Conservation (phyloP, 2,113 vertebrate genomes). For the Cichladusa arquata region DNA sequence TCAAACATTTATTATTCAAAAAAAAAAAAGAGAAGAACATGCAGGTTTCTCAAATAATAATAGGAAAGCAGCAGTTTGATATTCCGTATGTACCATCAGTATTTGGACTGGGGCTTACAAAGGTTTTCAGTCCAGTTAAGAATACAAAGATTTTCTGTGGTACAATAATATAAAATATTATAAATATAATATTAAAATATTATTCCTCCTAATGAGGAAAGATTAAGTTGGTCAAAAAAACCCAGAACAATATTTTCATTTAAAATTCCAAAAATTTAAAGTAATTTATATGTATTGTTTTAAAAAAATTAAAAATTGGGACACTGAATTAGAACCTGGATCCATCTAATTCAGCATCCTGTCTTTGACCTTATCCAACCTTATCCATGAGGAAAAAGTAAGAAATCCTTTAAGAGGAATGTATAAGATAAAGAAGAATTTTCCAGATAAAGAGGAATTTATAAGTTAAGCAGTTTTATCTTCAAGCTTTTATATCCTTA, state of each 20-base stretch:
- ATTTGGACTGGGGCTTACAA: background rate
- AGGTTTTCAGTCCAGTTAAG: background rate
- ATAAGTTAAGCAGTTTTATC: background rate
- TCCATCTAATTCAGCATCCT: background rate
- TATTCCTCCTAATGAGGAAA: background rate
- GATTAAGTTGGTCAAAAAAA: background rate
- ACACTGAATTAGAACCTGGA: background rate
- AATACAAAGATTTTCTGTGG: background rate
- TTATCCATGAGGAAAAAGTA: background rate
- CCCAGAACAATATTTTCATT: background rate
- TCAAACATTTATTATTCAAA: background rate
- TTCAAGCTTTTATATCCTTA: background rate
- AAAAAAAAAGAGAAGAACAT: background rate
- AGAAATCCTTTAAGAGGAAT: background rate
- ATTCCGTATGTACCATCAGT: background rate
- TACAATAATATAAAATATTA: background rate
- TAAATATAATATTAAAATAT: too few relatives aligned
- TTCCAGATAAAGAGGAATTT: background rate
- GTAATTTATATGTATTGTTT: background rate
- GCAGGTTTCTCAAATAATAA: background rate
- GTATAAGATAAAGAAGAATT: background rate
- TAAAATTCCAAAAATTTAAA: background rate
- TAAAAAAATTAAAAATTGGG: background rate
- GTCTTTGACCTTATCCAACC: background rate
- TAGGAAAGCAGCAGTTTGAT: background rate